phyloP scores from a whole-genome alignment of 2,888 invertebrate species.

The Prosapia bicincta region DNA sequence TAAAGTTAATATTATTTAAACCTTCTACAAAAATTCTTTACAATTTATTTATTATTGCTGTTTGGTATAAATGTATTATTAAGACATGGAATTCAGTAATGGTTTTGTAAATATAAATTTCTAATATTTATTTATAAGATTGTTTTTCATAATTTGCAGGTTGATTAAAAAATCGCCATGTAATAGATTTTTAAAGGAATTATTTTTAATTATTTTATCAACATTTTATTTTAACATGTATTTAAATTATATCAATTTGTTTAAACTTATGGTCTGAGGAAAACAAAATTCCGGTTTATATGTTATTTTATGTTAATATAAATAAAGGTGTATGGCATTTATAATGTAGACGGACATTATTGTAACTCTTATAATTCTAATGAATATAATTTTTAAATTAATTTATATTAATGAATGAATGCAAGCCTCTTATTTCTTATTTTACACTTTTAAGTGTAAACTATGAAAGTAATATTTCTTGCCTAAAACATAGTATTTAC shows the following conservation, averaged over 20 bases:
- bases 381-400: not conserved
- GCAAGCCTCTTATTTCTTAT: too few species aligned
- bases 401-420: not conserved
- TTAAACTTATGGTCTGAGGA: not conserved
- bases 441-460: too few species aligned
- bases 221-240: too few species aligned
- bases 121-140: too few species aligned
- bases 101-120: not conserved
- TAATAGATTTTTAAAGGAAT: too few species aligned
- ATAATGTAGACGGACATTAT: not conserved
- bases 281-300: not conserved
- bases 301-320: too few species aligned
- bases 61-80: not conserved
- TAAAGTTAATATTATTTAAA: not conserved
- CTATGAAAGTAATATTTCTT: too few species aligned
- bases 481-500: too few species aligned
- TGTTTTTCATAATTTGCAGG: too few species aligned
- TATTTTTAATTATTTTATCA: too few species aligned
- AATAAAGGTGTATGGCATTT: not conserved
- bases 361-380: not conserved
- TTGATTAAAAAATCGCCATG: not conserved
- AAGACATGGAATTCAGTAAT: not conserved
- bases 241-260: too few species aligned
- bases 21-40: not conserved
- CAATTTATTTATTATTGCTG: not conserved